phyloP scores from a whole-genome alignment of 2,888 invertebrate species.

The Agrotis ipsilon region DNA sequence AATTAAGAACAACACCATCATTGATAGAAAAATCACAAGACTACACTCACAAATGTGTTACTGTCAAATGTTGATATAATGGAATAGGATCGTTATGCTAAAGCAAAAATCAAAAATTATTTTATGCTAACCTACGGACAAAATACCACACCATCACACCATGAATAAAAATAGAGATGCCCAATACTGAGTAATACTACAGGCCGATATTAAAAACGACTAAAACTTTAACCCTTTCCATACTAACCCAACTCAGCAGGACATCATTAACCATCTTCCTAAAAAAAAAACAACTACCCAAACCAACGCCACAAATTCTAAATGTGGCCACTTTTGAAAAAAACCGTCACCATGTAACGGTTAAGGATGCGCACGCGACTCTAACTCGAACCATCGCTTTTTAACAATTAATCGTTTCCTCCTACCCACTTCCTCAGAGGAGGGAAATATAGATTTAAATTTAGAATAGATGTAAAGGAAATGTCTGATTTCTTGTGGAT shows the following conservation, averaged over 20 bases:
- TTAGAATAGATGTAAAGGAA: conserved; percentile 70
- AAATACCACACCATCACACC: neutral
- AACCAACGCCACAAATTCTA: conserved; percentile 68
- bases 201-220: neutral
- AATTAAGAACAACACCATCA: no score
- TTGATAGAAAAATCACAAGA: neutral
- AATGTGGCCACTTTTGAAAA: conserved; percentile 73
- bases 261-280: conserved; percentile 82
- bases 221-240: conserved; percentile 62
- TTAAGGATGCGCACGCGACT: conserved; percentile 78
- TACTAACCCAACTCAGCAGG: conserved; percentile 69
- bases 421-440: conserved; percentile 68
- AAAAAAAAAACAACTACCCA: conserved; percentile 60
- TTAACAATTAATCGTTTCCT: conserved; percentile 86
- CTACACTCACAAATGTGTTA: neutral
- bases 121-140: no score
- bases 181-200: no score
- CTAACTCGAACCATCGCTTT: conserved; percentile 76
- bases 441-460: conserved; percentile 67
- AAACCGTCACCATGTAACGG: conserved; percentile 65
- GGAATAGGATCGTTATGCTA: no score
- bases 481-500: conserved; percentile 68
- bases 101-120: no score
- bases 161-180: neutral
- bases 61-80: no score